Evolutionary conservation across 1,140 invertebrate species (phyloP).

Genomic region (Drosophila repletoides): DNA sequence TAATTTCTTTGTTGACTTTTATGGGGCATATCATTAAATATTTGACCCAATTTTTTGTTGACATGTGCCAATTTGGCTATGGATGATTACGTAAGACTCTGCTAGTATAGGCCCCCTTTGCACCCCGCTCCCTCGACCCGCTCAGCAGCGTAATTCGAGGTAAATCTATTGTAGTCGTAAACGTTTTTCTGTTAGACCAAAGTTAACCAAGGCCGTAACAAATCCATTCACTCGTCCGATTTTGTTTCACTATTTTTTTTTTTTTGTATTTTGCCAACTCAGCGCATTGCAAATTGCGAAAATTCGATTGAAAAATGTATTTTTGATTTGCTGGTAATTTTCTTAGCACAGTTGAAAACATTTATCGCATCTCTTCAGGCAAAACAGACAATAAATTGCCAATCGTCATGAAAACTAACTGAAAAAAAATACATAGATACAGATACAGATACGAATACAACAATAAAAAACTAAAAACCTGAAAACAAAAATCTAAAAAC

Average conservation of each 20-base stretch:
- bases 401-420: conserved; percentile 55
- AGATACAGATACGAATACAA: too few species aligned
- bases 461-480: conserved; percentile 1
- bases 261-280: conserved; percentile 28
- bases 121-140: neutral
- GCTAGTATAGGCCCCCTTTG: conserved; percentile 1
- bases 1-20: conserved; percentile 44
- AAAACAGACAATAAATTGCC: conserved; percentile 42
- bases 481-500: conserved; percentile 18
- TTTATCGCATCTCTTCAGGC: conserved; percentile 44
- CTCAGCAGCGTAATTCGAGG: neutral
- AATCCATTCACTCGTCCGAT: conserved; percentile 61
- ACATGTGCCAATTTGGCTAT: conserved; percentile 33
- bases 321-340: conserved; percentile 29
- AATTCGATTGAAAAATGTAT: conserved; percentile 38
- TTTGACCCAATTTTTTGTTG: conserved; percentile 51
- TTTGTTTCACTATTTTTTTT: conserved; percentile 27
- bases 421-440: neutral
- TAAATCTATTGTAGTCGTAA: conserved; percentile 29
- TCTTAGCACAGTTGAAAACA: conserved; percentile 23
- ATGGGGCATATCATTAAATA: conserved; percentile 39
- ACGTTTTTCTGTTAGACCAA: conserved; percentile 29
- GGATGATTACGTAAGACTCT: conserved; percentile 34
- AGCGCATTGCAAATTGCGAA: conserved; percentile 52
- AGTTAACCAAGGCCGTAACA: conserved; percentile 61